A percentile compares a stretch with the other conserved stretches of the same genome.
Evolutionary conservation across 2,113 vertebrate genomes (phyloP).

Genomic region (Collichthys lucidus): DNA sequence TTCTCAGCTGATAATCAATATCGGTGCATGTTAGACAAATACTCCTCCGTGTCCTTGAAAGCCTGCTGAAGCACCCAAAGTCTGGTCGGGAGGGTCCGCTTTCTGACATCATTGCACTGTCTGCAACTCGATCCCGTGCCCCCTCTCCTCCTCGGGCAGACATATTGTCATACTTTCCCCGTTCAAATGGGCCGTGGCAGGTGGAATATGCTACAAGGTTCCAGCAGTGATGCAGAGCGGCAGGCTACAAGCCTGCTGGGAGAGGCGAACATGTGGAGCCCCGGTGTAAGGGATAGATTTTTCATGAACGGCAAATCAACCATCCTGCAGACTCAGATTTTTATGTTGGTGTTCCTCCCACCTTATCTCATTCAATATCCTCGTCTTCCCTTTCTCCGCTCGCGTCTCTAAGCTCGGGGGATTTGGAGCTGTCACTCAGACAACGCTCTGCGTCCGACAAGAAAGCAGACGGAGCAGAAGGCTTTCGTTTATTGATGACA

Average conservation of each 20-base stretch:
- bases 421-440: conserved; percentile 57
- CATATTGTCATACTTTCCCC: conserved; percentile 40
- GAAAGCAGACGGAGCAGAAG: conserved; percentile 48
- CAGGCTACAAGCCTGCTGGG: not conserved
- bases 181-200: conserved; percentile 47
- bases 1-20: not conserved
- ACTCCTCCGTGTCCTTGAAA: not conserved
- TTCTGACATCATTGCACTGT: conserved; percentile 47
- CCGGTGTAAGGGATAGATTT: conserved; percentile 8
- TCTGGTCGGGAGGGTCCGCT: not conserved
- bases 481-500: conserved; percentile 52
- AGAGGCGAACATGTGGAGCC: conserved; percentile 14
- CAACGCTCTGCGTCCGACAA: conserved; percentile 32
- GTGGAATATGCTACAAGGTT: conserved; percentile 15
- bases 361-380: conserved; percentile 9
- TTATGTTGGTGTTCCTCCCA: conserved; percentile 5
- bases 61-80: not conserved
- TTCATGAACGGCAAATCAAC: conserved; percentile 36
- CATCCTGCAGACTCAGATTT: conserved; percentile 10
- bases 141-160: conserved; percentile 24
- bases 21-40: not conserved
- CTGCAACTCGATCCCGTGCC: conserved; percentile 10
- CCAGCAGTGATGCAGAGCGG: conserved; percentile 33
- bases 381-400: not conserved
- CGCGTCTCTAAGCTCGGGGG: conserved; percentile 35